phyloP scores from a whole-genome alignment of 1,140 invertebrate genomes.

The Matsumurasca onukii region DNA sequence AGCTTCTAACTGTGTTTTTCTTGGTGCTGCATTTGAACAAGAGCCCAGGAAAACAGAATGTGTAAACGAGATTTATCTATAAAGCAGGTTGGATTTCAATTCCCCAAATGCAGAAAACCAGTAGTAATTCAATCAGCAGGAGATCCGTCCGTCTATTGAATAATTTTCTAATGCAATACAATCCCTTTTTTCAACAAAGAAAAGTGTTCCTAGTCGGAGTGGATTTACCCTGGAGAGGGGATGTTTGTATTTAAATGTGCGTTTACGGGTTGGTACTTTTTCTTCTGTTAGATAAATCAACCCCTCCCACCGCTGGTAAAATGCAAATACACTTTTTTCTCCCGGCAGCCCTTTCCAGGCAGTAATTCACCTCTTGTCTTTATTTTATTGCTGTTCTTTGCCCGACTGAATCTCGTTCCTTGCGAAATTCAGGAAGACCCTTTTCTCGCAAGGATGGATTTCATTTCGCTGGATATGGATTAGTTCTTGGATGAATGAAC shows the following conservation, averaged over 20 bases:
- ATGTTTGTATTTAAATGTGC: slow-evolving; percentile 12
- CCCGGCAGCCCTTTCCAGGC: neutral
- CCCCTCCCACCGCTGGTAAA: neutral
- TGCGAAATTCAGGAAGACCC: neutral
- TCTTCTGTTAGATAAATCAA: neutral
- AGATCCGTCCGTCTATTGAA: neutral
- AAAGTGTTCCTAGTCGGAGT: neutral
- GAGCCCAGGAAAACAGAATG: neutral
- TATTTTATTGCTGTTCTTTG: slow-evolving; percentile 12
- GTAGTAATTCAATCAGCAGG: neutral
- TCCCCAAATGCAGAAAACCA: slow-evolving; percentile 10
- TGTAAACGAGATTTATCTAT: neutral
- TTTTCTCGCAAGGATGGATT: neutral
- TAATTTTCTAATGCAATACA: neutral
- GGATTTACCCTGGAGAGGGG: neutral
- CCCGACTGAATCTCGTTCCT: neutral
- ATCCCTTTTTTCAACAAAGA: neutral
- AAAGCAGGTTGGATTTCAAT: neutral
- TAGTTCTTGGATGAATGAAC: neutral
- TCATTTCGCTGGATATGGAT: too few species aligned
- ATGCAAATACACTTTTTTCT: slow-evolving; percentile 11
- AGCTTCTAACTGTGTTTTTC: too few species aligned
- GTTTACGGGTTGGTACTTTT: neutral
- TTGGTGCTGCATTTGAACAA: too few species aligned
- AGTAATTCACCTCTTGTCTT: slow-evolving; percentile 3